Percentiles rank a stretch among this genome's conserved stretches.
Conservation (phyloP, 2,888 invertebrate species). For the Lutraria lutraria region DNA sequence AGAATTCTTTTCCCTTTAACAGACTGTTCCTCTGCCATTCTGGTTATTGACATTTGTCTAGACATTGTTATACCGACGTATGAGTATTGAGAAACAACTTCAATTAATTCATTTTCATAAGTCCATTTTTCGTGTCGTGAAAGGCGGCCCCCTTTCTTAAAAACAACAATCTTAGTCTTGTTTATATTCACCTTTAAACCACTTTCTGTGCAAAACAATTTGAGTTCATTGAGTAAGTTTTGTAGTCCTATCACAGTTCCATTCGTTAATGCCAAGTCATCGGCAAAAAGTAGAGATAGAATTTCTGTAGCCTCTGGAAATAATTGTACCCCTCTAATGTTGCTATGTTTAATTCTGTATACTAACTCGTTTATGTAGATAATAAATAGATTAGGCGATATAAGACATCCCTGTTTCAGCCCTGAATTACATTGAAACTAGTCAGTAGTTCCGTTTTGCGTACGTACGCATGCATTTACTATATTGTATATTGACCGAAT, state of each 20-base stretch:
- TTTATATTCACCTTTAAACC: slow-evolving; percentile 46
- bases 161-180: slow-evolving; percentile 54
- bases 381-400: too few species aligned
- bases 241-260: slow-evolving; percentile 59
- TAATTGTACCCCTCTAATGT: slow-evolving; percentile 38
- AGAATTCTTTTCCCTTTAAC: slow-evolving; percentile 35
- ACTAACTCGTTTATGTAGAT: too few species aligned
- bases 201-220: slow-evolving; percentile 47
- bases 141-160: slow-evolving; percentile 51
- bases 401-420: too few species aligned
- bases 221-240: slow-evolving; percentile 44
- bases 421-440: slow-evolving; percentile 41
- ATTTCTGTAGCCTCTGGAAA: slow-evolving; percentile 37
- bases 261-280: slow-evolving; percentile 56
- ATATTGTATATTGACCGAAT: slow-evolving; percentile 35
- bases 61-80: slow-evolving; percentile 54
- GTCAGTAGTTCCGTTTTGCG: slow-evolving; percentile 18
- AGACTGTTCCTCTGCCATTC: neutral
- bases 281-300: slow-evolving; percentile 57
- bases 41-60: too few species aligned
- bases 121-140: slow-evolving; percentile 54
- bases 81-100: slow-evolving; percentile 42
- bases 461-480: slow-evolving; percentile 44
- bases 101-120: slow-evolving; percentile 31
- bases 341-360: too few species aligned